Evolutionary conservation across 1,140 invertebrate genomes (phyloP).

Genomic region (Drosophila leontia): DNA sequence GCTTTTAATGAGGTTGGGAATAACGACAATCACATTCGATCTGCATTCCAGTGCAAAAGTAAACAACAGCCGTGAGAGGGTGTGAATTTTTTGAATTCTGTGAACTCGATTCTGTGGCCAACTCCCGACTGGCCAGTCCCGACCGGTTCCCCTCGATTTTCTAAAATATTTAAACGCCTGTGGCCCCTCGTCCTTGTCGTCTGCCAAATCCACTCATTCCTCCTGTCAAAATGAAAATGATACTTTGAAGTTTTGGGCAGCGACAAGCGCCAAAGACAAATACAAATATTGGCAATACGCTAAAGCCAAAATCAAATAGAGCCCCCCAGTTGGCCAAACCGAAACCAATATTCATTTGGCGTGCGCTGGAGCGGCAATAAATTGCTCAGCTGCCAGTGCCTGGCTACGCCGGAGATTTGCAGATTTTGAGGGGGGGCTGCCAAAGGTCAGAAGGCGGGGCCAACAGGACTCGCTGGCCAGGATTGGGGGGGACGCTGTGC

Average conservation of each 20-base stretch:
- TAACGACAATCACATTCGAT: slow-evolving; percentile 28
- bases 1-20: slow-evolving; percentile 22
- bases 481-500: not conserved
- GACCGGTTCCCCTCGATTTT: not conserved
- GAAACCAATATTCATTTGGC: slow-evolving; percentile 77
- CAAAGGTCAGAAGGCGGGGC: slow-evolving; percentile 13
- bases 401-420: slow-evolving; percentile 37
- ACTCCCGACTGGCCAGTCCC: not conserved
- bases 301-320: slow-evolving; percentile 79
- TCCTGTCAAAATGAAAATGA: slow-evolving; percentile 65
- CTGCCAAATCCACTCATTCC: slow-evolving; percentile 6
- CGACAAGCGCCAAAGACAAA: slow-evolving; percentile 68
- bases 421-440: slow-evolving; percentile 20
- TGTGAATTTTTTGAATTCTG: slow-evolving; percentile 56
- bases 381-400: slow-evolving; percentile 60
- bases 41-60: slow-evolving; percentile 37
- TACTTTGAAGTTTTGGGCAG: slow-evolving; percentile 66
- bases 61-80: slow-evolving; percentile 36
- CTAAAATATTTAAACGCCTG: slow-evolving; percentile 39
- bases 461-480: not conserved
- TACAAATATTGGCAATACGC: slow-evolving; percentile 81
- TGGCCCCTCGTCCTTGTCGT: slow-evolving; percentile 4
- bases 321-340: slow-evolving; percentile 51
- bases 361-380: slow-evolving; percentile 74
- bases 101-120: slow-evolving; percentile 18